phyloP scores from a whole-genome alignment of 2,888 invertebrate species.

The Strigamia crassipes region DNA sequence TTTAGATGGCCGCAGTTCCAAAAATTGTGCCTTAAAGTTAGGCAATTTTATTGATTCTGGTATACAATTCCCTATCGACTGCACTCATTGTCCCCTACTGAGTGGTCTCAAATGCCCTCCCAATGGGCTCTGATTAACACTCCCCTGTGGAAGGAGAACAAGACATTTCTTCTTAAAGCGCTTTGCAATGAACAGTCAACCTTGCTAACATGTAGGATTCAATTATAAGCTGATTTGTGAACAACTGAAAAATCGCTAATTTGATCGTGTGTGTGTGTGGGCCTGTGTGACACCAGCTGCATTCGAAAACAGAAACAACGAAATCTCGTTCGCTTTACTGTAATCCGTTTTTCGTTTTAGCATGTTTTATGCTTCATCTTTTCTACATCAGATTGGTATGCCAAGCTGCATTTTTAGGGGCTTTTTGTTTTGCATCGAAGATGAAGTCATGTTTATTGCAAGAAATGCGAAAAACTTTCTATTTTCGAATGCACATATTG shows the following conservation, averaged over 20 bases:
- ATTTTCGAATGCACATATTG: too few species aligned
- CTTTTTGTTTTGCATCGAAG: too few species aligned
- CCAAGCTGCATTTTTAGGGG: too few species aligned
- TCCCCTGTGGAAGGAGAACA: conserved; percentile 3
- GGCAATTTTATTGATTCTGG: conserved; percentile 31
- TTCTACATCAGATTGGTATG: too few species aligned
- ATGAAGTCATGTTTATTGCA: too few species aligned
- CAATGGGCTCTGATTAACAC: conserved; percentile 35
- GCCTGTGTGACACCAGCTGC: too few species aligned
- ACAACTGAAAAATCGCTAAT: background rate
- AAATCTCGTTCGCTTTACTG: too few species aligned
- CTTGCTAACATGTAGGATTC: background rate
- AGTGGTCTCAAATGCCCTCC: conserved; percentile 38
- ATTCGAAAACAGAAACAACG: too few species aligned
- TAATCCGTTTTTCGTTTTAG: too few species aligned
- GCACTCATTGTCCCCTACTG: conserved; percentile 36
- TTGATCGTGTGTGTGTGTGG: background rate
- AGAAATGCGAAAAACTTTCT: too few species aligned
- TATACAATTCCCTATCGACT: conserved; percentile 35
- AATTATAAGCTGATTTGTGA: conserved; percentile 21
- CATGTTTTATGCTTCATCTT: too few species aligned
- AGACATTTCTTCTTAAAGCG: conserved; percentile 17
- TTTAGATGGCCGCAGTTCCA: conserved; percentile 35
- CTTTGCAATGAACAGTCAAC: conserved; percentile 18
- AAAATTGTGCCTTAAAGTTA: conserved; percentile 33